Base-by-base conservation (phyloP, 2,888 invertebrate species). In the Priocnemis perturbator region DNA sequence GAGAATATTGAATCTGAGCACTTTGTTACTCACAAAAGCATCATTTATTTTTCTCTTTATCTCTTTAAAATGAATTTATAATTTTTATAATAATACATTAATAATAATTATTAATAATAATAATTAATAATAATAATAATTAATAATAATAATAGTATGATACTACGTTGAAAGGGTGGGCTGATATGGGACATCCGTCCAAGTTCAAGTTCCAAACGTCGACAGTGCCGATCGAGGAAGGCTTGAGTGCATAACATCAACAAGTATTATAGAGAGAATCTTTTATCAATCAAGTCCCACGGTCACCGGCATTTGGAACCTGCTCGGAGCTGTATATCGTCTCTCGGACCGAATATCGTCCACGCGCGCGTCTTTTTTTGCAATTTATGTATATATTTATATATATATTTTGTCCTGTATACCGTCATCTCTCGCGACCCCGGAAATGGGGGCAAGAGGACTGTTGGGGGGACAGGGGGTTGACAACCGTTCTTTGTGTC, bases 1-100 rank as follows among this genome's bases (percentile, higher is more conserved):
- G 11, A 37, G 37, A 11, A 37, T 11, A 19, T 50, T 19, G 19
- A 17, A 17, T 50, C 50, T 19, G 73, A 56, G 65, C 65, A 74
- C 56, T 69, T 58, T 55, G 59, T 87, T 88, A 88, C 83, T 88
- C 87, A 88, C 88, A 89, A 89, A 89, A 89, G 88, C 89, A 88
- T 88, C 85, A 81, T 89, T 89, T 89, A 89, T 89, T 89, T 81
- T 86, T 78, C 85, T 86, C 83, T 84, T 80, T 83, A 79, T 86
- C 79, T 83, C 81, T 83, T 86, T 84, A 84, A 85, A 88, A 86
- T 87, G 88, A 89, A 88, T 87, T 88, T 83, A 89, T 89, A 88
- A 87, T 88, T 79, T 86, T 87, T 83, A 84, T 87, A 85, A 87
- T 88, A 87, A 86, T 88, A 88, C 84, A 85, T 81, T 79, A 82